Evolutionary conservation across 23 tunicate genomes (phyloP).

Genomic region (Trididemnum miniatum): DNA sequence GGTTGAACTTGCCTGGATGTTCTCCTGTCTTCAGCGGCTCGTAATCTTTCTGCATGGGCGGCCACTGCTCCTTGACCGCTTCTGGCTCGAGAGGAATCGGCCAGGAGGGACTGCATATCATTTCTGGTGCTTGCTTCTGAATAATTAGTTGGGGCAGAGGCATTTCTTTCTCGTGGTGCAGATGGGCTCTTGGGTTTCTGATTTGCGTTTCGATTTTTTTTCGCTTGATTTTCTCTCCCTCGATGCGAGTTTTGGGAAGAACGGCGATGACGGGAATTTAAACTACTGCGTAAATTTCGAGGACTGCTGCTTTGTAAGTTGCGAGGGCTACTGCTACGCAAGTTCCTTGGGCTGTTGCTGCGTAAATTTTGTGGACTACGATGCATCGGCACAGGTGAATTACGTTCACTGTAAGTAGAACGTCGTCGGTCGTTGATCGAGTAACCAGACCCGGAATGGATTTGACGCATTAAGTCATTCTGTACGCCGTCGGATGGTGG

Average conservation of each 20-base stretch:
- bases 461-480: neutral
- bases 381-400: neutral
- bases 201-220: neutral
- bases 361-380: too few relatives aligned
- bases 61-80: slow-evolving; percentile 5
- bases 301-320: neutral
- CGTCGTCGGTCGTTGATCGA: neutral
- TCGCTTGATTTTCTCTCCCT: neutral
- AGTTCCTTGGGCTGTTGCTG: too few relatives aligned
- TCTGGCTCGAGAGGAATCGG: slow-evolving; percentile 23
- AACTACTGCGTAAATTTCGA: neutral
- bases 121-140: neutral
- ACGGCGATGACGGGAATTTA: neutral
- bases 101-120: slow-evolving; percentile 4
- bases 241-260: neutral
- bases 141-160: neutral
- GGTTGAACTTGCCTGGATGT: neutral
- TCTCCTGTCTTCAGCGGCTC: slow-evolving; percentile 9
- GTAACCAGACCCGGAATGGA: slow-evolving; percentile 34
- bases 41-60: slow-evolving; percentile 14
- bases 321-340: too few relatives aligned
- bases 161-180: neutral
- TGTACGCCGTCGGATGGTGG: neutral
- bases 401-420: neutral
- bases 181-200: neutral